Conservation (phyloP, 2,113 vertebrate genomes). For the Sander lucioperca region DNA sequence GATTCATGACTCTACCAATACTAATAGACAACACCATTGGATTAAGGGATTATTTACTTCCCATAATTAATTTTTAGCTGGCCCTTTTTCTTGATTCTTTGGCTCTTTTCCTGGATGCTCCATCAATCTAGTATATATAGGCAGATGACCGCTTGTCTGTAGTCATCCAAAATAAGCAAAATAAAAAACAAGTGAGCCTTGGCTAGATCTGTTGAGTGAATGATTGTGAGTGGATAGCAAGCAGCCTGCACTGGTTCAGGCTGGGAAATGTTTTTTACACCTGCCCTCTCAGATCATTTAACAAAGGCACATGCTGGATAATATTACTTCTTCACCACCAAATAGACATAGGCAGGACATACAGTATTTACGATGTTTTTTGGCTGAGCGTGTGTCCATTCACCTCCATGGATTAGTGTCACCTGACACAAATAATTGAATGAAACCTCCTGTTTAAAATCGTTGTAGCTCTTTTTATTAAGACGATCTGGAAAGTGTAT, state of each 20-base stretch:
- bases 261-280: conserved; percentile 64
- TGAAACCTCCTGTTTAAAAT: not conserved
- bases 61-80: conserved; percentile 23
- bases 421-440: not conserved
- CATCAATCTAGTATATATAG: conserved; percentile 7
- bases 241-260: conserved; percentile 25
- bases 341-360: conserved; percentile 16
- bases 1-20: conserved; percentile 9
- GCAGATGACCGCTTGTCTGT: conserved; percentile 14
- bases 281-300: conserved; percentile 27
- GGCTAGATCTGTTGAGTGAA: not conserved
- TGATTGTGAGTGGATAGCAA: conserved; percentile 11
- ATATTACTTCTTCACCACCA: conserved; percentile 30
- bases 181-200: conserved; percentile 33
- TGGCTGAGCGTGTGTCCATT: not conserved
- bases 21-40: conserved; percentile 7
- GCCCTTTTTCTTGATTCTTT: conserved; percentile 13
- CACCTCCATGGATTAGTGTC: not conserved
- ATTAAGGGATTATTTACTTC: conserved; percentile 34
- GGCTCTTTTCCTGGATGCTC: conserved; percentile 8
- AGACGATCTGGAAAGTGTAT: not conserved
- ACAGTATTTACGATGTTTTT: conserved; percentile 2
- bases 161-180: conserved; percentile 46
- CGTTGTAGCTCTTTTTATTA: not conserved
- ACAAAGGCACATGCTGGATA: conserved; percentile 47